A percentile compares a stretch with the other conserved stretches of the same genome.
Conservation (phyloP, 2,888 invertebrate genomes). For the Eremobia ochroleuca region DNA sequence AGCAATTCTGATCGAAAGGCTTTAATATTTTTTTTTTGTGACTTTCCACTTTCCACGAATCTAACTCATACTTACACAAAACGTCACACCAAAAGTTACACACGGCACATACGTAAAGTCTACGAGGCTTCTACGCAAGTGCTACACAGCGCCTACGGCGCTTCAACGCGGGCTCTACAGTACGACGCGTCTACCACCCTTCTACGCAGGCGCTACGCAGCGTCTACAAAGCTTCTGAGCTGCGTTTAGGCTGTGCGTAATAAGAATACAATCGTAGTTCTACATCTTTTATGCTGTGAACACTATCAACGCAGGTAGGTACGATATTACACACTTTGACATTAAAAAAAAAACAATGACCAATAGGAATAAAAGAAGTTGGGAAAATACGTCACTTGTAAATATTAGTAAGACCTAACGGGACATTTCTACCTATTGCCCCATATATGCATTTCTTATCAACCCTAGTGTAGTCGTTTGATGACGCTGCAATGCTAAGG, state of each 20-base stretch:
- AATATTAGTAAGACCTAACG: constrained; percentile 38
- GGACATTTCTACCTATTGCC: constrained; percentile 29
- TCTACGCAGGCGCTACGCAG: background rate
- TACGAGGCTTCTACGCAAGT: background rate
- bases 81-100: background rate
- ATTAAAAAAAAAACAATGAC: background rate
- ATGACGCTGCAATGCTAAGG: constrained; percentile 34
- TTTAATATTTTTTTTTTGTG: background rate
- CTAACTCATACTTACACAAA: no score
- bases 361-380: constrained; percentile 8
- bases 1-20: background rate
- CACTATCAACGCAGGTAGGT: background rate
- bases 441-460: constrained; percentile 32
- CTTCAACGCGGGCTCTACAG: background rate
- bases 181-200: background rate
- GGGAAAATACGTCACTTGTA: constrained; percentile 18
- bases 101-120: background rate
- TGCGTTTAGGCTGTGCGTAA: background rate
- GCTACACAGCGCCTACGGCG: background rate
- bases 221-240: background rate
- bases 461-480: constrained; percentile 2
- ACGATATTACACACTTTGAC: background rate
- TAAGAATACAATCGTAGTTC: background rate
- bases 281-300: background rate
- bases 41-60: background rate